Base-by-base conservation (phyloP, 23 tunicate species). In the Ciona savignyi region DNA sequence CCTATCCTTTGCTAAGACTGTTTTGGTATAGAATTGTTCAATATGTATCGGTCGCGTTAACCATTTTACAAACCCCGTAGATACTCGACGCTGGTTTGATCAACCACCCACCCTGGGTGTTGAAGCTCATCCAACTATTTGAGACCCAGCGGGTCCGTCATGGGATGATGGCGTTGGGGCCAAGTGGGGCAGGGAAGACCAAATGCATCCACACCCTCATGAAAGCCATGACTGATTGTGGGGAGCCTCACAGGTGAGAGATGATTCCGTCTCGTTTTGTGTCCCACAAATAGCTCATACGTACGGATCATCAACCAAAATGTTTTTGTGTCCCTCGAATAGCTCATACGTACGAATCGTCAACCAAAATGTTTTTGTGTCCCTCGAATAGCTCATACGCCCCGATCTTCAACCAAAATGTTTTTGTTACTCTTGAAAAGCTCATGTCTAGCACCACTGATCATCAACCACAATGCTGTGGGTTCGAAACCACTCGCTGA, bases 141-240 rank as follows among this genome's bases (percentile, higher is more conserved):
- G 99, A 95, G 49, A 95, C 99, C 3, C 99, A 95, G 74, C 81
- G 99, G 9, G 99, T 95, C 22, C 85, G 99, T 27, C 99, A 95
- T 81, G 99, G 99, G 0, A 95, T 95, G 99, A 95, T 95, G 99
- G 99, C 95, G 1, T 74, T 95, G 72, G 99, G 99, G 25, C 99
- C 99, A 23, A 88, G 96, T 62, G 99, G 99, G 26, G 99, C 99
- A 19, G 99, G 99, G 26, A 95, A 95, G 64, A 88, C 99, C 21
- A 95, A 84, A 72, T 89, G 95, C 75, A 95, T 95, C 63, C 70
- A 83, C 72, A 77, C 73, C 20, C 78, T 95, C 30, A 95, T 95
- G 99, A 95, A 89, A 74, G 99, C 99, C 0, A 95, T 95, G 99
- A 79, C 97, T 3, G 97, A 91, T 33, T 84, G 91, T 61, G 97